Evolutionary conservation across 2,888 invertebrate genomes (phyloP).

Genomic region (Spodoptera exigua): DNA sequence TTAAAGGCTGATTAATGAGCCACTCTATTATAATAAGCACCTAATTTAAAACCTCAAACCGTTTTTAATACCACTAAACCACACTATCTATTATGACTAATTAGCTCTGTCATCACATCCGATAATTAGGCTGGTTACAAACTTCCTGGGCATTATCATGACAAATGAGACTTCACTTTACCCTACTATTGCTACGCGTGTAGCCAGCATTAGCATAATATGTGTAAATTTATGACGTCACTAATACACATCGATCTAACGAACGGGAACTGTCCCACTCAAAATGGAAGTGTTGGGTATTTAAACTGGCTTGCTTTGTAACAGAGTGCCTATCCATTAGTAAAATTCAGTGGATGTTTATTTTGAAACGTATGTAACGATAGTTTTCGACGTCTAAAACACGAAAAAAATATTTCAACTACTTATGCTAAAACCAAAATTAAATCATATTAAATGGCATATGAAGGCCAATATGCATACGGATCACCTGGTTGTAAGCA

Average conservation of each 20-base stretch:
- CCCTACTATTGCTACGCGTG: conserved; percentile 61
- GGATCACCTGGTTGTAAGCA: too few relatives aligned
- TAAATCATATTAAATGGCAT: too few relatives aligned
- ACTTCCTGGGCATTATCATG: conserved; percentile 80
- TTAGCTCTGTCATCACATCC: conserved; percentile 58
- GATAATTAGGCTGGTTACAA: conserved; percentile 61
- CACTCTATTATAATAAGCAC: neutral
- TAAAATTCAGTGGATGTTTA: too few relatives aligned
- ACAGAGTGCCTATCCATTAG: too few relatives aligned
- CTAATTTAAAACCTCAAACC: conserved; percentile 4
- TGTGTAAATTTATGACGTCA: conserved; percentile 67
- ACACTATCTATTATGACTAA: conserved; percentile 35
- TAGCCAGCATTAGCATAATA: conserved; percentile 70
- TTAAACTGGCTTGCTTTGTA: conserved; percentile 3
- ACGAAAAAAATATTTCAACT: too few relatives aligned
- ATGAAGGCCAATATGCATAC: too few relatives aligned
- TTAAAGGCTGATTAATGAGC: too few relatives aligned
- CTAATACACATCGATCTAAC: conserved; percentile 67
- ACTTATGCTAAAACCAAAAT: too few relatives aligned
- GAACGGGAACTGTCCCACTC: conserved; percentile 26
- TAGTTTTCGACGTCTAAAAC: too few relatives aligned
- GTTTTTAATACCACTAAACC: conserved; percentile 17
- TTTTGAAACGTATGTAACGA: too few relatives aligned
- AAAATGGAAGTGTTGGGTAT: conserved; percentile 14
- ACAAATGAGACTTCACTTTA: conserved; percentile 71